Percentiles rank a stretch among this genome's conserved stretches.
Evolutionary conservation across 2,888 invertebrate species (phyloP).

Genomic region (Scaptomyza cyrtandrae): DNA sequence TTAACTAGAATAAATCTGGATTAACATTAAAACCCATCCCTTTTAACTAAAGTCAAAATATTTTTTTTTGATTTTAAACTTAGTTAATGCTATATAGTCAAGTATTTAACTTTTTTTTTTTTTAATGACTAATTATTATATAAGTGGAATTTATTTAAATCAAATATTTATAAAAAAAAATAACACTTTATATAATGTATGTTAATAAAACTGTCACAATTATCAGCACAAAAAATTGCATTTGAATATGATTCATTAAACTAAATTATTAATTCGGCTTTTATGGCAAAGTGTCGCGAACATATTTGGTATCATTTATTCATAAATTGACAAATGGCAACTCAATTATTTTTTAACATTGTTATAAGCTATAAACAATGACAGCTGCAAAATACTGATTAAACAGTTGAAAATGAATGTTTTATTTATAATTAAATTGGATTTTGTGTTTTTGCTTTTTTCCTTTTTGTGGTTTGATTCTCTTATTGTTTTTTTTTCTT

Average conservation of each 20-base stretch:
- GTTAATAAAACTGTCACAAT: conserved; percentile 41
- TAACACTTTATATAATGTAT: conserved; percentile 14
- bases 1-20: background rate
- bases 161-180: conserved; percentile 62
- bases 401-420: conserved; percentile 55
- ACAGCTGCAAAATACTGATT: conserved; percentile 44
- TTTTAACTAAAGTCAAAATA: no score
- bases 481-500: conserved; percentile 30
- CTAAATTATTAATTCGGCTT: conserved; percentile 42
- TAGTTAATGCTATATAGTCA: no score
- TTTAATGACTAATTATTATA: conserved; percentile 23
- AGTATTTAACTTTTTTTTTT: no score
- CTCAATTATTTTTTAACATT: conserved; percentile 17
- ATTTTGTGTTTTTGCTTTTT: background rate
- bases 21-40: background rate
- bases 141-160: conserved; percentile 47
- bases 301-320: conserved; percentile 36
- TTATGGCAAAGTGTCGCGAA: conserved; percentile 14
- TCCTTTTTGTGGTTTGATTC: conserved; percentile 13
- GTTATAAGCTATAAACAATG: conserved; percentile 27
- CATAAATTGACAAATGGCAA: conserved; percentile 23
- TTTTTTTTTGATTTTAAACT: background rate
- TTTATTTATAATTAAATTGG: conserved; percentile 51
- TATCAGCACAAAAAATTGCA: conserved; percentile 27
- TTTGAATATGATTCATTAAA: conserved; percentile 35